These are phyloP conservation scores for Hafferia zeledoni DNA, from an alignment of 2,797 vertebrate species.

Conservation along the genomic window DNA sequence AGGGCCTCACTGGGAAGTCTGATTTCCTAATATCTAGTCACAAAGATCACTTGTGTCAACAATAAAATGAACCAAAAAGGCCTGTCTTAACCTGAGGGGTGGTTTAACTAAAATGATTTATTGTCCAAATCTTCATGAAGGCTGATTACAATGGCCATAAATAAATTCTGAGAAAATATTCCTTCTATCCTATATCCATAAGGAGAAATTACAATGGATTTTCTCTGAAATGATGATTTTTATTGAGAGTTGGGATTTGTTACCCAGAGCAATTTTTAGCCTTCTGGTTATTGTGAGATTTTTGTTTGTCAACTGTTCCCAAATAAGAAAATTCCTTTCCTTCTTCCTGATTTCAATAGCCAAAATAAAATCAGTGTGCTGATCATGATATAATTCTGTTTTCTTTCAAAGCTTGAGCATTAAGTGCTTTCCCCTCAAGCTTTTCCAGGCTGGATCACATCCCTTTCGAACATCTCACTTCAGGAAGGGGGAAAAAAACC, in stretches of 20 bases:
- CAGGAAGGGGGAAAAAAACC: not conserved
- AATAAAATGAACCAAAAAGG: not conserved
- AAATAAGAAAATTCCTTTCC: not conserved
- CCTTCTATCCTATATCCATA: not conserved
- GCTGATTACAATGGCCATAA: not conserved
- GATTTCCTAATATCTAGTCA: not conserved
- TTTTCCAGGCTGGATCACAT: constrained; percentile 25
- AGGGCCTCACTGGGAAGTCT: not conserved
- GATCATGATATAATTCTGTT: not conserved
- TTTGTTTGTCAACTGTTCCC: not conserved
- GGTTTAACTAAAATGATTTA: not conserved
- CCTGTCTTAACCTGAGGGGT: not conserved
- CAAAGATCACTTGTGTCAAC: not conserved
- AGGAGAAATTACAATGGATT: not conserved
- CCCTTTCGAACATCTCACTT: constrained; percentile 21
- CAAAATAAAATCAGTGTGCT: not conserved
- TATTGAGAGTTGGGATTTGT: not conserved
- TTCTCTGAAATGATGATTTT: not conserved
- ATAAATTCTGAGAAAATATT: not conserved
- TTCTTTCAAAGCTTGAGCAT: not conserved
- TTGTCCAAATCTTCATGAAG: not conserved
- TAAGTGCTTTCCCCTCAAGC: constrained; percentile 9
- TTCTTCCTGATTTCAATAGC: not conserved
- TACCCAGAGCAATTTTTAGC: not conserved
- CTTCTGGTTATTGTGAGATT: not conserved